Conservation (phyloP, 2,113 vertebrate genomes). For the Collichthys lucidus region DNA sequence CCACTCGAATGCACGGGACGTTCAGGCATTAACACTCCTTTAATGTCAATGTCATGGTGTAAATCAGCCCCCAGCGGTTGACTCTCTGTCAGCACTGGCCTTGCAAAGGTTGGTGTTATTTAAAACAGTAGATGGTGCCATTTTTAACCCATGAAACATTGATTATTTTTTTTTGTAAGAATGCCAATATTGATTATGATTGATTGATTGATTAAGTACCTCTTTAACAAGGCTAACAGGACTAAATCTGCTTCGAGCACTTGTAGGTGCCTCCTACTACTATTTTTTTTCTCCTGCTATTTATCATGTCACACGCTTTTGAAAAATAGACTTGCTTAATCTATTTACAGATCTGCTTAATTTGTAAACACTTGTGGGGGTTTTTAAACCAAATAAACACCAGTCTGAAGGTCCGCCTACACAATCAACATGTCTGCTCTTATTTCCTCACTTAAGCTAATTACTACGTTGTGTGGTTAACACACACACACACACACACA, state of each 20-base stretch:
- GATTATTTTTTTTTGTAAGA: too few species aligned
- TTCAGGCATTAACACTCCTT: too few species aligned
- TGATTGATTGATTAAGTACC: too few species aligned
- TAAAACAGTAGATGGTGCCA: too few species aligned
- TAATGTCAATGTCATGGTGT: too few species aligned
- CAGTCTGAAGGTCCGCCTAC: neutral
- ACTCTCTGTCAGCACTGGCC: too few species aligned
- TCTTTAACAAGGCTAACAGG: neutral
- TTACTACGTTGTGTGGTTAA: constrained; percentile 1
- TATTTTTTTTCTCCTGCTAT: neutral
- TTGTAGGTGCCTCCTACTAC: neutral
- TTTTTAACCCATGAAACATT: too few species aligned
- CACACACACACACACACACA: neutral
- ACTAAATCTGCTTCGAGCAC: neutral
- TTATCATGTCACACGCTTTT: constrained; percentile 5
- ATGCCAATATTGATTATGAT: too few species aligned
- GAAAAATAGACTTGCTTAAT: constrained; percentile 9
- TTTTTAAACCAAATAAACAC: constrained; percentile 26
- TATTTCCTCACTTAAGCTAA: constrained; percentile 4
- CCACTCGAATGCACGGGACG: too few species aligned
- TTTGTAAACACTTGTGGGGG: constrained; percentile 36
- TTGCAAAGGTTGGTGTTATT: too few species aligned
- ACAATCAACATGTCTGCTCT: neutral
- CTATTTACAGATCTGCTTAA: neutral
- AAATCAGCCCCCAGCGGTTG: too few species aligned